phyloP scores from a whole-genome alignment of 2,797 vertebrate species.

The Poecile montanus region DNA sequence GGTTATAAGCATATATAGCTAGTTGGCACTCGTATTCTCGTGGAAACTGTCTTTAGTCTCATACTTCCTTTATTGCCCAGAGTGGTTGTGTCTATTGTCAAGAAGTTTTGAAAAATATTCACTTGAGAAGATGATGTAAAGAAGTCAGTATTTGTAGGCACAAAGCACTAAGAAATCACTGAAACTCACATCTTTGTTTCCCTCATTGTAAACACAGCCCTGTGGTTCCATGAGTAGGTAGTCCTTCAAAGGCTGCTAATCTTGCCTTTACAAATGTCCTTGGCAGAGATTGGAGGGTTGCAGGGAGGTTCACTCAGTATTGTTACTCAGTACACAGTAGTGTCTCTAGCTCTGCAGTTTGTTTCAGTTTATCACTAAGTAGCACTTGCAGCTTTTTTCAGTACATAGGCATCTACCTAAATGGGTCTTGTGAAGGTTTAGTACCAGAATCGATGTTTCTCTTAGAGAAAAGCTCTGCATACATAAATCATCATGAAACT shows the following conservation, averaged over 20 bases:
- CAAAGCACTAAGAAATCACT: not conserved
- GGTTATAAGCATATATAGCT: not conserved
- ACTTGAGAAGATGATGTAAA: not conserved
- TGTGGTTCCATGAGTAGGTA: not conserved
- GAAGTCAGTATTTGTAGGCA: not conserved
- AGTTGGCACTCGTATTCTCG: not conserved
- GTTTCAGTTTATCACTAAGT: not conserved
- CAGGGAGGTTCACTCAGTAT: not conserved
- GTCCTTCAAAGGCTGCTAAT: not conserved
- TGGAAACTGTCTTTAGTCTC: not conserved
- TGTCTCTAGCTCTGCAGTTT: not conserved
- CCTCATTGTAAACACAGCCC: not conserved
- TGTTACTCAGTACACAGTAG: not conserved
- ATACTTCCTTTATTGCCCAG: not conserved
- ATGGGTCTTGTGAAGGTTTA: not conserved
- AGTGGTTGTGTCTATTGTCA: not conserved
- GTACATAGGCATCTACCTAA: not conserved
- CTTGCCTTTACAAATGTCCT: not conserved
- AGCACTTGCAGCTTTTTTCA: not conserved
- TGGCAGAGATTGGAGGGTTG: not conserved
- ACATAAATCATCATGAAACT: not conserved
- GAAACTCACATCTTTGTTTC: not conserved
- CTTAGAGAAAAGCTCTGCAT: not conserved
- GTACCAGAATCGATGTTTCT: not conserved
- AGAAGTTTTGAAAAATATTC: not conserved